Base-by-base conservation (phyloP, 1,140 invertebrate species). In the Aphaenogaster ashmeadi region DNA sequence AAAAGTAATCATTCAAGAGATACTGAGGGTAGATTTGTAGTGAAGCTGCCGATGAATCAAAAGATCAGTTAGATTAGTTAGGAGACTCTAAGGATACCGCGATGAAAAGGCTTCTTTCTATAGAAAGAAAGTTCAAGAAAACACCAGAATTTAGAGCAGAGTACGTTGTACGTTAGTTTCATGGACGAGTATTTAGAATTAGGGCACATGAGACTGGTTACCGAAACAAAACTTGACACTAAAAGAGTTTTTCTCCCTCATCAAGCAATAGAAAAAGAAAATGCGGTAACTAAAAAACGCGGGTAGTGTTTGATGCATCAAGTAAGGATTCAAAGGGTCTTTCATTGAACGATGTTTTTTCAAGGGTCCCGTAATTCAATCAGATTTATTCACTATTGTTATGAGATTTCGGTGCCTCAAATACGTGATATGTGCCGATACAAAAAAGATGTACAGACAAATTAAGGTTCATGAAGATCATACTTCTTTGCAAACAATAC, bases 151-250 rank as follows among this genome's bases (percentile, higher is more conserved):
- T 84, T 4, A 21, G 9, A 0, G 0, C 15, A 0, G 38, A 84
- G 9, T 84, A 84, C 2, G 4, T 62, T 36, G 9, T 84, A 84
- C 2, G 4, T 62, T 36, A 47, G 21, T 1, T 84, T 84, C 27
- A 56, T 69, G 50, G 4, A 13, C 0, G 50, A 69, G n/a, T 81
- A 69, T 11, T 4, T 33, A 1, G 9, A 4, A 0, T 21, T 80
- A 4, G 50, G 50, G 0, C 50, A 69, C 11, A 81, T 81, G 62
- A 44, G 15, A 54, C 9, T 3, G 5, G 33, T 15, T 13, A 27
- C 27, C 27, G 27, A 27, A 18, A 15, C 9, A 0, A 11, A 27
- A 27, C 3, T 9, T 0, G 21, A 27, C 11, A 15, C 11, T 5
- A n/a, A 21, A 4, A 3, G 41, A 69, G 21, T 27, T 0, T 71